Evolutionary conservation across 2,797 vertebrate genomes (phyloP).

Genomic region (Pipistrellus pipistrellus): DNA sequence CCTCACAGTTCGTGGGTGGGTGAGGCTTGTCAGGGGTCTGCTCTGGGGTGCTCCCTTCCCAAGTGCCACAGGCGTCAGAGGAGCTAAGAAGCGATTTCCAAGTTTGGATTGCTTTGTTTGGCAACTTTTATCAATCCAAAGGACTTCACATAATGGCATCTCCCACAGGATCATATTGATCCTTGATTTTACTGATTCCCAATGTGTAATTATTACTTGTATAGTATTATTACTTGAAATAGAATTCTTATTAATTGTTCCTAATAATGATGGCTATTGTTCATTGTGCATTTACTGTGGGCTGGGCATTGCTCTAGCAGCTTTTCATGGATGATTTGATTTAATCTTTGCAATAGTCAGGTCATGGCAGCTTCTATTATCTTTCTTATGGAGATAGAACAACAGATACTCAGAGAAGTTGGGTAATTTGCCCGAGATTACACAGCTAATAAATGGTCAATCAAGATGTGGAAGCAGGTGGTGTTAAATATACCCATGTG

Average conservation of each 20-base stretch:
- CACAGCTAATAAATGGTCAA: not conserved
- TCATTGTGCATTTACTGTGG: not conserved
- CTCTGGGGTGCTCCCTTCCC: not conserved
- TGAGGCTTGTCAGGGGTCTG: slow-evolving; percentile 56
- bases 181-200: slow-evolving; percentile 9
- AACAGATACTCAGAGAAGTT: not conserved
- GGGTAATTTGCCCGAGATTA: not conserved
- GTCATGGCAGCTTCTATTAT: not conserved
- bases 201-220: not conserved
- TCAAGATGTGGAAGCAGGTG: not conserved
- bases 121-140: slow-evolving; percentile 38
- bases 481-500: not conserved
- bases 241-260: slow-evolving; percentile 7
- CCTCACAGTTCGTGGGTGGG: slow-evolving; percentile 15
- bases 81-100: not conserved
- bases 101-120: slow-evolving; percentile 63
- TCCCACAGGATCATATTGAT: not conserved
- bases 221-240: not conserved
- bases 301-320: not conserved
- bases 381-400: no score
- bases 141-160: not conserved
- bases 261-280: not conserved
- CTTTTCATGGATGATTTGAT: not conserved
- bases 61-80: not conserved
- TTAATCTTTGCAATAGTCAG: not conserved